These are phyloP conservation scores for Anseranas semipalmata DNA, from an alignment of 2,113 vertebrate species.

Conservation along the genomic window DNA sequence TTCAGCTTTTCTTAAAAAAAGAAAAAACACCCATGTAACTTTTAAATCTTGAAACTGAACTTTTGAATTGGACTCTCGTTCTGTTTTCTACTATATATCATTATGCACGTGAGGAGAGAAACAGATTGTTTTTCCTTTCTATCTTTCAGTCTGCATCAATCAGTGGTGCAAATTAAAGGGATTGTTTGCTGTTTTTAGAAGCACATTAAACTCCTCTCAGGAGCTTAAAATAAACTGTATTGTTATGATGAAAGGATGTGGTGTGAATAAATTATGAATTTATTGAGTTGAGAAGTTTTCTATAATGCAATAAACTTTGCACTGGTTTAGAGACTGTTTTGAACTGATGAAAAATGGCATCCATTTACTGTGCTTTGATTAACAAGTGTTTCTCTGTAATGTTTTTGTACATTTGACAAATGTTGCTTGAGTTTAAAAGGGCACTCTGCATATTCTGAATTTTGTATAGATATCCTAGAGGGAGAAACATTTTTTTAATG, in stretches of 20 bases:
- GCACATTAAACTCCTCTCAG: conserved; percentile 41
- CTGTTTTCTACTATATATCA: neutral
- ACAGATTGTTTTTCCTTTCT: neutral
- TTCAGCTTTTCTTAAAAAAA: conserved; percentile 7
- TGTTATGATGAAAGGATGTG: conserved; percentile 23
- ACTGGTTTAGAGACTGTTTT: conserved; percentile 60
- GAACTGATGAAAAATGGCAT: conserved; percentile 56
- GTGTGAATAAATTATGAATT: conserved; percentile 39
- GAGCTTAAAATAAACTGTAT: conserved; percentile 38
- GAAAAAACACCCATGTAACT: neutral
- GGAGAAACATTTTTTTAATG: conserved; percentile 50
- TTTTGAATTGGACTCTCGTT: neutral
- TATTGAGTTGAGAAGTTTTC: conserved; percentile 41
- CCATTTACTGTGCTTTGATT: conserved; percentile 62
- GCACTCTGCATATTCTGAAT: conserved; percentile 54
- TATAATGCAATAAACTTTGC: conserved; percentile 63
- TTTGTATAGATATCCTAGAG: conserved; percentile 56
- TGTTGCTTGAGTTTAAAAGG: conserved; percentile 47
- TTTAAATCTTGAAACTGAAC: neutral
- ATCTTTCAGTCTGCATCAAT: conserved; percentile 47
- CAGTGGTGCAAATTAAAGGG: conserved; percentile 59
- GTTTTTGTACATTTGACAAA: conserved; percentile 62
- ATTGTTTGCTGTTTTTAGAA: conserved; percentile 45
- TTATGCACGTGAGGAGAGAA: neutral
- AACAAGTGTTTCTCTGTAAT: conserved; percentile 48